Conservation (phyloP, 2,797 vertebrate genomes). For the Thaleichthys pacificus region DNA sequence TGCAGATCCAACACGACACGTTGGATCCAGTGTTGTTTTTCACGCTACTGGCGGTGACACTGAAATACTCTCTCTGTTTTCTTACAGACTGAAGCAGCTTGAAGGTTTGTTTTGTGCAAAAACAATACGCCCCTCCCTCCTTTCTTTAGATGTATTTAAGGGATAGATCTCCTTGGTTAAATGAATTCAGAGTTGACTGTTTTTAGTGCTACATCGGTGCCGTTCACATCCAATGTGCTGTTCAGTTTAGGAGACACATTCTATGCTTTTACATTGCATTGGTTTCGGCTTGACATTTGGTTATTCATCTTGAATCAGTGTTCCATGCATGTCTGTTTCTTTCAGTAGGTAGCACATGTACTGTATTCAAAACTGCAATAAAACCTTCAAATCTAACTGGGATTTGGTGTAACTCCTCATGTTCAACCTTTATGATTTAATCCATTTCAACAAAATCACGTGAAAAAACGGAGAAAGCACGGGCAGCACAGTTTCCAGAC, state of each 20-base stretch:
- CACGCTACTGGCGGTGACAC: not conserved
- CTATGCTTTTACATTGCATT: not conserved
- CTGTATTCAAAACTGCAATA: not conserved
- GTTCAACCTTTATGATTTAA: not conserved
- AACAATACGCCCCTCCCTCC: not conserved
- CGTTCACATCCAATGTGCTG: not conserved
- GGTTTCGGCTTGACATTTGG: not conserved
- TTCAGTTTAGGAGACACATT: not conserved
- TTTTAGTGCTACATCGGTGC: not conserved
- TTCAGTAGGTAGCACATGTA: not conserved
- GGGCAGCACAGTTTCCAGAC: too few relatives aligned
- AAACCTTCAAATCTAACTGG: not conserved
- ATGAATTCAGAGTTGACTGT: not conserved
- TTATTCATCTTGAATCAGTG: not conserved
- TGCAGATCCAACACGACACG: not conserved
- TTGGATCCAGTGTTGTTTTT: not conserved
- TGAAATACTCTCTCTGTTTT: constrained; percentile 9
- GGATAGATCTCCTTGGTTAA: not conserved
- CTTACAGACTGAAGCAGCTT: constrained; percentile 50
- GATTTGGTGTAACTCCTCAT: not conserved
- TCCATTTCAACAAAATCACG: not conserved
- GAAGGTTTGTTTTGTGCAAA: not conserved
- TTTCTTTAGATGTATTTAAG: constrained; percentile 4
- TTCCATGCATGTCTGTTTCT: not conserved
- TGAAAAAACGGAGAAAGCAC: too few relatives aligned